Conservation (phyloP, 1,140 invertebrate genomes). For the Pseudoatta argentina region DNA sequence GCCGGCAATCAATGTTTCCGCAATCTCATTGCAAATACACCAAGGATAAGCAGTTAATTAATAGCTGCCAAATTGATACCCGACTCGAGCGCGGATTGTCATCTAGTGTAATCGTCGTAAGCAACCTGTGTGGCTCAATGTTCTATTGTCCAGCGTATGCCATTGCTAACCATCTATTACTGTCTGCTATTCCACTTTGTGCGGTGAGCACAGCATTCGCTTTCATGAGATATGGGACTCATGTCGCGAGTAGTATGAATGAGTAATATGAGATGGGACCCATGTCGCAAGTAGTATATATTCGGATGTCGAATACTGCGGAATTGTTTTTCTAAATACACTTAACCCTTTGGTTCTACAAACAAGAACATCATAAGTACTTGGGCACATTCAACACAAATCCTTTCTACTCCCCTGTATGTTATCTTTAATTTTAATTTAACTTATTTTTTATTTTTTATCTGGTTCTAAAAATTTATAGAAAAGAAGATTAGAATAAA, state of each 20-base stretch:
- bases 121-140: constrained; percentile 52
- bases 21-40: background rate
- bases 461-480: too few relatives aligned
- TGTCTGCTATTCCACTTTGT: constrained; percentile 43
- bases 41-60: constrained; percentile 31
- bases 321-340: constrained; percentile 3
- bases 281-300: constrained; percentile 1
- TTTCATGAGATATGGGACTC: constrained; percentile 13
- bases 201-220: background rate
- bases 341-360: too few relatives aligned
- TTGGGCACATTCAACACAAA: too few relatives aligned
- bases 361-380: too few relatives aligned
- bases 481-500: too few relatives aligned
- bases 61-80: constrained; percentile 39
- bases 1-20: background rate
- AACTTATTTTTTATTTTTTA: too few relatives aligned
- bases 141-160: constrained; percentile 42
- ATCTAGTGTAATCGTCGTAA: constrained; percentile 24
- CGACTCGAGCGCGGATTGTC: constrained; percentile 29
- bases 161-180: constrained; percentile 64
- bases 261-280: constrained; percentile 13
- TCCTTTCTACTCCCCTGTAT: too few relatives aligned
- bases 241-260: background rate
- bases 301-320: background rate
- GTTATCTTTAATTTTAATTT: too few relatives aligned